Conservation (phyloP, 1,140 invertebrate species). For the Diploscapter pachys region DNA sequence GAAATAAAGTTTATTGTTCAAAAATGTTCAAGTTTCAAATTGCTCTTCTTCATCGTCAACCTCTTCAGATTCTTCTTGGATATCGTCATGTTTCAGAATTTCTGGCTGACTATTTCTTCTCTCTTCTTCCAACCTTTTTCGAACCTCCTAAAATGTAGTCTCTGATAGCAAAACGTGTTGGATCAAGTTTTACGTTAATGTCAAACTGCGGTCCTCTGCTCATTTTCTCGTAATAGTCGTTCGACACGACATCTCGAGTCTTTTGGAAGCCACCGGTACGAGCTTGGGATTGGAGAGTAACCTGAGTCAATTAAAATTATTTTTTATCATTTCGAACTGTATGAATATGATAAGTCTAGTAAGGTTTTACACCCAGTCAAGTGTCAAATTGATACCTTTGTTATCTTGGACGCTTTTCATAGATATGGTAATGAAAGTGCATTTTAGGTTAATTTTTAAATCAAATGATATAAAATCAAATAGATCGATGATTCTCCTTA, state of each 20-base stretch:
- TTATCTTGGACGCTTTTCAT: too few relatives aligned
- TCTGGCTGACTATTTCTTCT: neutral
- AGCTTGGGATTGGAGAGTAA: slow-evolving; percentile 34
- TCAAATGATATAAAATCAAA: too few relatives aligned
- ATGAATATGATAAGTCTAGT: too few relatives aligned
- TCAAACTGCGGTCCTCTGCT: slow-evolving; percentile 25
- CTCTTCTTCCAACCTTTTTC: slow-evolving; percentile 11
- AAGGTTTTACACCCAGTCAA: too few relatives aligned
- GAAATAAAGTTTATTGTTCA: too few relatives aligned
- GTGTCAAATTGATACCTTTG: too few relatives aligned
- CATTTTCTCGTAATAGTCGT: slow-evolving; percentile 27
- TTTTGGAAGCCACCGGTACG: slow-evolving; percentile 34
- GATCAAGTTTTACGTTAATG: slow-evolving; percentile 27
- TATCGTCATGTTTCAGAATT: slow-evolving; percentile 1
- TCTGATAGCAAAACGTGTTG: slow-evolving; percentile 22
- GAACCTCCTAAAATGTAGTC: slow-evolving; percentile 6
- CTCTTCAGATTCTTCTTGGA: slow-evolving; percentile 8
- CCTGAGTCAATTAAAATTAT: neutral
- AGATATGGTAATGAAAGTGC: too few relatives aligned
- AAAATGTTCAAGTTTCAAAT: too few relatives aligned
- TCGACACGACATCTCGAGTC: slow-evolving; percentile 29
- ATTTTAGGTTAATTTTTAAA: too few relatives aligned
- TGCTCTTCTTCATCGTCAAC: neutral
- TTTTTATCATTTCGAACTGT: neutral
- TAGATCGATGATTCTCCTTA: neutral